Conservation (phyloP, 1,140 invertebrate genomes). For the Augochlora pura region DNA sequence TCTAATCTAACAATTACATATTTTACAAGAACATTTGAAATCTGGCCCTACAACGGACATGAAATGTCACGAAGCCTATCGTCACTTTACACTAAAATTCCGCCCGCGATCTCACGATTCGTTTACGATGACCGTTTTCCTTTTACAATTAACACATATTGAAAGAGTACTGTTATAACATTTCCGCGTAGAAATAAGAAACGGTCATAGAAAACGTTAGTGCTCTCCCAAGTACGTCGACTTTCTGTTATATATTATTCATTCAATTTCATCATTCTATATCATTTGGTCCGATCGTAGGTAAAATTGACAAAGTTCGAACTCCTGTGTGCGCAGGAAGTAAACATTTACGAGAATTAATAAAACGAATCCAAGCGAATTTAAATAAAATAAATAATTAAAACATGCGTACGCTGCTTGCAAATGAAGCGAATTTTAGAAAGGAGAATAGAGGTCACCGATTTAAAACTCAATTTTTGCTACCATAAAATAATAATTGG, state of each 20-base stretch:
- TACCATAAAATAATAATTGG: too few relatives aligned
- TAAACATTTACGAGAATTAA: too few relatives aligned
- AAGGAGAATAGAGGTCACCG: too few relatives aligned
- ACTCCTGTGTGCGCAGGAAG: neutral
- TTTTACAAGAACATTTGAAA: constrained; percentile 73
- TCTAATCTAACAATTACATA: constrained; percentile 74
- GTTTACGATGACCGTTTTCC: neutral
- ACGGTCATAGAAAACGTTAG: constrained; percentile 16
- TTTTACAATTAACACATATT: neutral
- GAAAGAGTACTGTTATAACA: neutral
- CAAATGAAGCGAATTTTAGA: too few relatives aligned
- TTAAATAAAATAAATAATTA: too few relatives aligned
- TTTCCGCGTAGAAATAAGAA: constrained; percentile 10
- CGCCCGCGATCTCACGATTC: constrained; percentile 31
- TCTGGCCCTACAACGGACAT: constrained; percentile 66
- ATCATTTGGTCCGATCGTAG: constrained; percentile 31
- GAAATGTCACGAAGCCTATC: constrained; percentile 65
- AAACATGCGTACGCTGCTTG: too few relatives aligned
- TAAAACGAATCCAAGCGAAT: too few relatives aligned
- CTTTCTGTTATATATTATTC: constrained; percentile 15
- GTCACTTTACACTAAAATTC: constrained; percentile 71
- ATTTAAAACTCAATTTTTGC: too few relatives aligned
- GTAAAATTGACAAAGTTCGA: constrained; percentile 20
- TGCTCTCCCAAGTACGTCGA: constrained; percentile 20
- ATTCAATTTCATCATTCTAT: neutral